Evolutionary conservation across 2,113 vertebrate genomes (phyloP).

Genomic region (Glaucomys volans): DNA sequence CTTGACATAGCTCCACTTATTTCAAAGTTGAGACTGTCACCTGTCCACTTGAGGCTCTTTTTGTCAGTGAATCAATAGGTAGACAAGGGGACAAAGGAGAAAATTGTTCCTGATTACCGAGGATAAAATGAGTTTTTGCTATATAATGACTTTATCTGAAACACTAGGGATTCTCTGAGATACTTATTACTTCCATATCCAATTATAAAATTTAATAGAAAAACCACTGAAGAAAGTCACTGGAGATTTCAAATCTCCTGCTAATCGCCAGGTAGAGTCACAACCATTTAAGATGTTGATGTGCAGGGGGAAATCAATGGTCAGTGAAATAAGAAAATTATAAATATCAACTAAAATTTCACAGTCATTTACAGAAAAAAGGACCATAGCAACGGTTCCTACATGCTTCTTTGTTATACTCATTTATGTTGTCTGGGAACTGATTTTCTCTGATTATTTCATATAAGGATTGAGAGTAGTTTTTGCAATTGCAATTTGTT

Average conservation of each 20-base stretch:
- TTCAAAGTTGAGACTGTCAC: not conserved
- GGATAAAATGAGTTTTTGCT: constrained; percentile 3
- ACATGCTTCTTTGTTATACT: not conserved
- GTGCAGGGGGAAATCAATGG: not conserved
- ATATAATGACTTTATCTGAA: not conserved
- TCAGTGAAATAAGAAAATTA: not conserved
- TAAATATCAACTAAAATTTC: not conserved
- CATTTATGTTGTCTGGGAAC: not conserved
- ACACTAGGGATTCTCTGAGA: constrained; percentile 6
- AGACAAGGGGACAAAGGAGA: not conserved
- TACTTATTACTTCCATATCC: not conserved
- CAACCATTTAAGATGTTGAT: not conserved
- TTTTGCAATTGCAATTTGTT: not conserved
- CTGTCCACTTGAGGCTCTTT: not conserved
- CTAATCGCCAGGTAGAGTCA: not conserved
- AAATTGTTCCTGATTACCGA: not conserved
- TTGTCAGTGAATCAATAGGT: not conserved
- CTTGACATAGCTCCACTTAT: not conserved
- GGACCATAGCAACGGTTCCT: not conserved
- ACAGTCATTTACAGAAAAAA: not conserved
- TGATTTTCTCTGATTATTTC: not conserved
- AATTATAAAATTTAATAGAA: constrained; percentile 58
- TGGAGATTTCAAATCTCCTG: not conserved
- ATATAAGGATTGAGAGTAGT: not conserved
- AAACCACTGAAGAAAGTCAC: not conserved